These are phyloP conservation scores for Sandelia bainsii DNA, from an alignment of 2,797 vertebrate species.

Conservation along the genomic window DNA sequence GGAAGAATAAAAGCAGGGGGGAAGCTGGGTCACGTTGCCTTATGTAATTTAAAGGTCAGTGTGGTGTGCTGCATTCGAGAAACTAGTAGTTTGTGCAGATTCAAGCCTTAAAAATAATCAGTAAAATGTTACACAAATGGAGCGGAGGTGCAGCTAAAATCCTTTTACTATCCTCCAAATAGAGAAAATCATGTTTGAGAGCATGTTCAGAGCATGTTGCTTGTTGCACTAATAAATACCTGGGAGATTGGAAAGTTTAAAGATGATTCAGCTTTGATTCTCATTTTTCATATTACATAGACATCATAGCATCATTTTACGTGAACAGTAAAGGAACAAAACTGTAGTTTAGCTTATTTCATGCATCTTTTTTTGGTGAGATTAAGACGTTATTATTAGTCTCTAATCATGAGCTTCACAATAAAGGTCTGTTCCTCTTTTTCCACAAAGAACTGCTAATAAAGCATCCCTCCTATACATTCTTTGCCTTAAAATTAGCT, in stretches of 20 bases:
- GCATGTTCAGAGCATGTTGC: too few species aligned
- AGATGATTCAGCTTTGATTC: neutral
- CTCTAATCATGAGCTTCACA: neutral
- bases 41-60: constrained; percentile 70
- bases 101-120: too few species aligned
- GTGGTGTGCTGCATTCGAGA: constrained; percentile 35
- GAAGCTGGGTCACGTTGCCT: constrained; percentile 60
- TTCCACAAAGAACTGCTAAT: neutral
- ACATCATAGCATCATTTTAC: neutral
- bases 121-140: too few species aligned
- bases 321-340: neutral
- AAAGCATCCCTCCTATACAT: neutral
- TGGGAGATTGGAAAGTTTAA: too few species aligned
- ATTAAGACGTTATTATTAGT: neutral
- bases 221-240: too few species aligned
- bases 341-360: neutral
- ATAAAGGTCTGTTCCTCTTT: neutral
- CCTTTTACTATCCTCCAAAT: too few species aligned
- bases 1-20: constrained; percentile 45
- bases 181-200: too few species aligned
- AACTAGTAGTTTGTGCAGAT: constrained; percentile 10
- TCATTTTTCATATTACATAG: neutral
- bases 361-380: neutral
- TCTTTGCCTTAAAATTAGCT: constrained; percentile 6
- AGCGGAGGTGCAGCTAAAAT: too few species aligned